A percentile compares a stretch with the other conserved stretches of the same genome.
Conservation (phyloP, 2,888 invertebrate species). For the Mylabris sibirica region DNA sequence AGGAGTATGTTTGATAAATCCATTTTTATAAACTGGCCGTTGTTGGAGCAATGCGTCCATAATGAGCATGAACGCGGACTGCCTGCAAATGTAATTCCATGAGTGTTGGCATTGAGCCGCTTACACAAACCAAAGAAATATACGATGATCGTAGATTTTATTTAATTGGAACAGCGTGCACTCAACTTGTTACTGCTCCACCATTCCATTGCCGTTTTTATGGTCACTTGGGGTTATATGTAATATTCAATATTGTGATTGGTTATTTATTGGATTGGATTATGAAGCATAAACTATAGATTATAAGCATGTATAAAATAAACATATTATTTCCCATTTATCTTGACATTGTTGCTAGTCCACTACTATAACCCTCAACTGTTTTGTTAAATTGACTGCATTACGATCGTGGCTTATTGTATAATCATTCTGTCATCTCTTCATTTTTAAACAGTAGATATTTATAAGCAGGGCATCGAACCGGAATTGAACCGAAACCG, state of each 20-base stretch:
- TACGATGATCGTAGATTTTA: slow-evolving; percentile 55
- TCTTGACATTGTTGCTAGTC: slow-evolving; percentile 25
- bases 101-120: slow-evolving; percentile 40
- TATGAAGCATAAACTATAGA: slow-evolving; percentile 52
- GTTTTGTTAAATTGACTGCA: slow-evolving; percentile 3
- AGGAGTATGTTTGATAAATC: slow-evolving; percentile 34
- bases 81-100: slow-evolving; percentile 39
- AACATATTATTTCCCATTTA: slow-evolving; percentile 46
- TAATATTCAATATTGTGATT: slow-evolving; percentile 60
- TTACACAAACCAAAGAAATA: slow-evolving; percentile 42
- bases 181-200: slow-evolving; percentile 54
- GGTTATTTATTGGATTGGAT: slow-evolving; percentile 56
- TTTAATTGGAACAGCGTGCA: slow-evolving; percentile 59
- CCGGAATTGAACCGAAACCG: too few species aligned
- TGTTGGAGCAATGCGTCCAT: slow-evolving; percentile 33
- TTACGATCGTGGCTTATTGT: neutral
- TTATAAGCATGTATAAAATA: slow-evolving; percentile 47
- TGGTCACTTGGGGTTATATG: slow-evolving; percentile 52
- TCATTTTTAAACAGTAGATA: neutral
- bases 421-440: neutral
- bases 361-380: neutral
- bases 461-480: too few species aligned
- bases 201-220: slow-evolving; percentile 55
- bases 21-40: slow-evolving; percentile 29
- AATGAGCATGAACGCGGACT: slow-evolving; percentile 35